Evolutionary conservation across 2,113 vertebrate genomes (phyloP).

Genomic region (Thalassoma bifasciatum): DNA sequence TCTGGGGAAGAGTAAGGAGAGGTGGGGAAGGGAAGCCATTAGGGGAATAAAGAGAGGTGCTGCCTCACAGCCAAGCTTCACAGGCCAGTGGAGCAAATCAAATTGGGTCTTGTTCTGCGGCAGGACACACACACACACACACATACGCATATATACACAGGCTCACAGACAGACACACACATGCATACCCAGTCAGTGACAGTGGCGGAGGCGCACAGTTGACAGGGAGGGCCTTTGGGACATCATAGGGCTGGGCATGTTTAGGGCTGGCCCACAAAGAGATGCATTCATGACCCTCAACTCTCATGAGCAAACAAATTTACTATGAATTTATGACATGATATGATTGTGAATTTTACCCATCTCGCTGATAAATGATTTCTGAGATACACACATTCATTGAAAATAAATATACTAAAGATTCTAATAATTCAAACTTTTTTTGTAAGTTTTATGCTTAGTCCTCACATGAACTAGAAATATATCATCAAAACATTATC

Average conservation of each 20-base stretch:
- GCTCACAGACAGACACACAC: constrained; percentile 7
- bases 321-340: neutral
- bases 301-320: constrained; percentile 51
- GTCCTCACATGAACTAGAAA: constrained; percentile 23
- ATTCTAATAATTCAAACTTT: neutral
- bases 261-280: constrained; percentile 55
- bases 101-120: constrained; percentile 95
- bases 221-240: constrained; percentile 71
- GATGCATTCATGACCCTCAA: constrained; percentile 61
- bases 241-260: constrained; percentile 74
- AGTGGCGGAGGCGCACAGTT: constrained; percentile 56
- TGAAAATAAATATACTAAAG: too few species aligned
- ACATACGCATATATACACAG: neutral
- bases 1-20: constrained; percentile 88
- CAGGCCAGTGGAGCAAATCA: constrained; percentile 97
- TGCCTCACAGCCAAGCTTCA: constrained; percentile 91
- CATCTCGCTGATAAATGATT: too few species aligned
- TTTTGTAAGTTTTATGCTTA: neutral
- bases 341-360: too few species aligned
- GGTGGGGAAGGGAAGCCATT: constrained; percentile 85
- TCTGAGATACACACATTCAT: too few species aligned
- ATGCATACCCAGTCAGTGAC: constrained; percentile 45
- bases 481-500: constrained; percentile 20
- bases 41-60: constrained; percentile 94
- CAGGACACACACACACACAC: constrained; percentile 72